A percentile compares a stretch with the other conserved stretches of the same genome.
phyloP scores from a whole-genome alignment of 2,113 vertebrate species.

The Nothocercus julius region DNA sequence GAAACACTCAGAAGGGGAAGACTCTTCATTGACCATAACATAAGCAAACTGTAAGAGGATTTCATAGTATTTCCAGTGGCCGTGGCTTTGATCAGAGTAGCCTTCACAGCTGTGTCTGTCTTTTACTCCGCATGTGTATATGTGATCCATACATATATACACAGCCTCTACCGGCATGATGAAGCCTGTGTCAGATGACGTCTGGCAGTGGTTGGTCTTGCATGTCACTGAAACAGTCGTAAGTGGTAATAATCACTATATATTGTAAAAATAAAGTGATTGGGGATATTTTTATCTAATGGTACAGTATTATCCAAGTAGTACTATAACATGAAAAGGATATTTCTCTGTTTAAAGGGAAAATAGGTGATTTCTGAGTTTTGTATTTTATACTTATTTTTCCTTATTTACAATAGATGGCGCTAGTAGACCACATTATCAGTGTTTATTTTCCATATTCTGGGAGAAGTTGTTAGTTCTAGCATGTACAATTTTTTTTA shows the following conservation, averaged over 20 bases:
- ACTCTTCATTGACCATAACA: neutral
- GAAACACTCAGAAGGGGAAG: neutral
- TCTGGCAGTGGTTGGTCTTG: neutral
- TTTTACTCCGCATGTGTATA: neutral
- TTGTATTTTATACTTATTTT: neutral
- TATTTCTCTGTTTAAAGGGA: neutral
- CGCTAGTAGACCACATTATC: conserved; percentile 34
- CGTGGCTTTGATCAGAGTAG: neutral
- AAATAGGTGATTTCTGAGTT: neutral
- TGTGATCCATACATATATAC: accelerated
- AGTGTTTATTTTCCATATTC: neutral
- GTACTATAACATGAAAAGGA: neutral
- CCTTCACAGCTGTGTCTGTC: neutral
- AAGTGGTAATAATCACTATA: neutral
- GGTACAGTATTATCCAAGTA: neutral
- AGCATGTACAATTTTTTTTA: neutral
- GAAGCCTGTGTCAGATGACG: neutral
- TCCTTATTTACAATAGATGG: conserved; percentile 62
- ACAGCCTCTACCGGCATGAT: neutral
- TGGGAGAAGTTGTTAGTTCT: neutral
- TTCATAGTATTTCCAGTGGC: neutral
- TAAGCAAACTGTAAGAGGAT: neutral
- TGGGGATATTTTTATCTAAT: neutral
- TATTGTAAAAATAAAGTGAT: neutral
- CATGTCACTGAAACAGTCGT: neutral